phyloP scores from a whole-genome alignment of 2,888 invertebrate species.

The Stegana nigrithorax region DNA sequence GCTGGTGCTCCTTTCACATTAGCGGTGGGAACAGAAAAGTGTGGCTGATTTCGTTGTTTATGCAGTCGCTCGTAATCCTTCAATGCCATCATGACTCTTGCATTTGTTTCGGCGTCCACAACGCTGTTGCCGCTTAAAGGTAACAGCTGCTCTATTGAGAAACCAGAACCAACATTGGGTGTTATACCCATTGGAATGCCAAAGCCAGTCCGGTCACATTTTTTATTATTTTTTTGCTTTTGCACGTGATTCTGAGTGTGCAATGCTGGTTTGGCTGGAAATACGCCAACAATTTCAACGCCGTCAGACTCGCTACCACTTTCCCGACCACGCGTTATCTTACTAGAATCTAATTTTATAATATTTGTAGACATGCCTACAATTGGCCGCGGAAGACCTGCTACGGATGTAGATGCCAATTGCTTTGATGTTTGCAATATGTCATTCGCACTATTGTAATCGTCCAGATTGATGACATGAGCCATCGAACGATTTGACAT shows the following conservation, averaged over 20 bases:
- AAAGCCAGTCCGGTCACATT: conserved; percentile 34
- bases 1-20: conserved; percentile 30
- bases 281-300: conserved; percentile 66
- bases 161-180: conserved; percentile 21
- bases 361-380: conserved; percentile 21
- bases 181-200: background rate
- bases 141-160: background rate
- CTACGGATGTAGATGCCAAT: conserved; percentile 44
- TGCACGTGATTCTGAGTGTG: conserved; percentile 18
- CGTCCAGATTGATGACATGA: conserved; percentile 65
- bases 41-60: conserved; percentile 36
- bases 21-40: conserved; percentile 29
- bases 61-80: conserved; percentile 31
- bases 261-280: conserved; percentile 46
- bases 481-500: conserved; percentile 40
- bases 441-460: conserved; percentile 63
- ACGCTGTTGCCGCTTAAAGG: background rate
- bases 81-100: background rate
- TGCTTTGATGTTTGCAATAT: conserved; percentile 66
- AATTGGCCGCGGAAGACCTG: conserved; percentile 27
- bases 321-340: conserved; percentile 42
- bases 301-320: conserved; percentile 67
- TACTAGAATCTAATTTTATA: conserved; percentile 8
- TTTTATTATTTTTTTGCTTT: conserved; percentile 37
- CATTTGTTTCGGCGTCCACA: background rate